Evolutionary conservation across 2,888 invertebrate species (phyloP), one percentile per base, ranked within the genome.

Genomic region (Hecatera dysodea): DNA sequence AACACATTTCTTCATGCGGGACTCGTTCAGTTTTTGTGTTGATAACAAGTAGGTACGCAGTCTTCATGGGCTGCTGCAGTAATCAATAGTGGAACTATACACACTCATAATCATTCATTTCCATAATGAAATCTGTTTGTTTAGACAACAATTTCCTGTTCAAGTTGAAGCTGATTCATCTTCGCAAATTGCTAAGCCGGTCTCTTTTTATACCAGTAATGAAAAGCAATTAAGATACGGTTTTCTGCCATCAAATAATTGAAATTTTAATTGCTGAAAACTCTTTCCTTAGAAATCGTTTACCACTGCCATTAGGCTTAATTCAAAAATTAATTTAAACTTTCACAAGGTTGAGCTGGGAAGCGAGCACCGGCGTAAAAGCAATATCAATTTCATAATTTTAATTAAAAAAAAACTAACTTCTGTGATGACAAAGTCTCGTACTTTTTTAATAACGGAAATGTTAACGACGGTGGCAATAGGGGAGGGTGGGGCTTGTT

Each of bases 331-430:
- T 96, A 95, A 96, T 96, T 96, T 96, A 94, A 96, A 96, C 94
- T 96, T 95, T 93, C 92, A 93, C 94, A 94, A 96, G 95, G 94
- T 93, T 94, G 91, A 90, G 90, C 88, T 89, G 92, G 91, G 92
- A 91, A 92, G 91, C 93, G 93, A 91, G 87, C 91, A 89, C 90
- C 90, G 89, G 89, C 93, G 93, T 93, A 93, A 95, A 95, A 93
- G 95, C 95, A 95, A 95, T 96, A 96, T 96, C 96, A 96, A 96
- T 95, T 95, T 96, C 95, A 96, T 96, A 95, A 96, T 96, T 96
- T 96, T 96, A 96, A 96, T 96, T 96, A 94, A 96, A 96, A 84
- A 93, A 96, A 95, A 96, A 95, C 94, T 95, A 93, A 95, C 93
- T 94, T 93, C 92, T 90, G 92, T 94, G 95, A 95, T 95, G 96